Base-by-base conservation (phyloP, 2,113 vertebrate genomes). In the Cavia porcellus region DNA sequence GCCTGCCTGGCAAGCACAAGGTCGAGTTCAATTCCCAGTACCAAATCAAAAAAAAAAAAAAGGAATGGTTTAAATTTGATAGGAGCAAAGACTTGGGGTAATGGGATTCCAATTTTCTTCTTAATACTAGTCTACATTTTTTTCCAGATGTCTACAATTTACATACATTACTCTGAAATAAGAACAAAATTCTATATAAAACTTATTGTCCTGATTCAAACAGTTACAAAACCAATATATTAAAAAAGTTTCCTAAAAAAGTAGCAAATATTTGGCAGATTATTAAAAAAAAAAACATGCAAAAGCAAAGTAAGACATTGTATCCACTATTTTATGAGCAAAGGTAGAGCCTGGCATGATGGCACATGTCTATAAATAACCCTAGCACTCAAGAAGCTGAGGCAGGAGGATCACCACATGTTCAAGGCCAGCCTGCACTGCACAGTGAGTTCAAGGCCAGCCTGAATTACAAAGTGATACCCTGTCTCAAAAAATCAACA, bases 191-290 rank as follows among this genome's bases (percentile, higher is more conserved):
- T 86, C 81, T 30, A 74, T 93, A 57, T 86, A 77, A 90, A 90
- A 81, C 25, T 89, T 86, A 85, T 10, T 94, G 80, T 94, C 50
- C 70, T 89, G 9, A 86, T 88, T 96, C 12, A 92, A 97, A 85
- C 14, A 94, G 89, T 30, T 66, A 17, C 0, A 84, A 90, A 30
- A 82, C 45, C 28, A 91, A 97, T 25, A 74, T 32, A 81, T 96
- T 12, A 25, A 45, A 94, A 66, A 75, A 15, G 95, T 92, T 84
- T 50, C 32, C 89, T 64, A 86, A n/a, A 88, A 93, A 95, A 91
- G 42, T n/a, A 93, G 24, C 59, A 92, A 72, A n/a, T 50, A 93
- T 30, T 7, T 79, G 9, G 72, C 64, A 87, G 96, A 92, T 74
- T 52, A 52, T 10, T 10, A 52, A 52, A 52, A 52, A 80, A 83